Percentiles rank a stretch among this genome's conserved stretches.
These are phyloP conservation scores for Ianthella basta DNA, from an alignment of 37 sponge, comb jelly and placozoan species.

Conservation along the genomic window DNA sequence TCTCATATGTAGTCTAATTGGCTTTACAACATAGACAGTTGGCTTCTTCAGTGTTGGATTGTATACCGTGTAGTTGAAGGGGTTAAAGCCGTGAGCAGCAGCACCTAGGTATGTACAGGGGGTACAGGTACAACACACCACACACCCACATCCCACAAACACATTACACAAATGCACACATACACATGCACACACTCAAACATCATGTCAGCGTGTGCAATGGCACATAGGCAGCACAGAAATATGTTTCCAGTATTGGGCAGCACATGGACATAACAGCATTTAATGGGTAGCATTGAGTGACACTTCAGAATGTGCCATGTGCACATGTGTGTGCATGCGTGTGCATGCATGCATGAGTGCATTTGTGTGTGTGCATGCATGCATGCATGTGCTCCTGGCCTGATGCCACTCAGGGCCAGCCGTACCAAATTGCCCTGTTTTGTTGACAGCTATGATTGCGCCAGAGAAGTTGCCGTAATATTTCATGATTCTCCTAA, in stretches of 20 bases:
- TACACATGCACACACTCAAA: not conserved
- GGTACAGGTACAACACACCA: not conserved
- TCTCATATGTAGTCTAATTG: not conserved
- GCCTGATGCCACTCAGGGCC: too few relatives aligned
- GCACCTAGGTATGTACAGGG: slow-evolving; percentile 43
- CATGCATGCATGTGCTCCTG: too few relatives aligned
- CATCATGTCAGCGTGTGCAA: too few relatives aligned
- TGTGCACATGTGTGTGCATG: too few relatives aligned
- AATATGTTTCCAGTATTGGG: too few relatives aligned
- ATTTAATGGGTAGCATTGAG: too few relatives aligned
- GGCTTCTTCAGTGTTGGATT: slow-evolving; percentile 68
- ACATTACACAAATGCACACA: not conserved
- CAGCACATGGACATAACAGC: too few relatives aligned
- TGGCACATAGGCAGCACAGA: too few relatives aligned
- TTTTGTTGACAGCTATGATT: slow-evolving; percentile 73
- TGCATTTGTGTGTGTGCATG: too few relatives aligned
- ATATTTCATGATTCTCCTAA: slow-evolving; percentile 67
- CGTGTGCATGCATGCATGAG: too few relatives aligned
- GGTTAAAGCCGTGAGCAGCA: slow-evolving; percentile 40
- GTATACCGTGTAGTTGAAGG: slow-evolving; percentile 72
- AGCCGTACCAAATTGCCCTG: slow-evolving; percentile 72
- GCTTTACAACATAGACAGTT: slow-evolving; percentile 40
- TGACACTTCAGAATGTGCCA: too few relatives aligned
- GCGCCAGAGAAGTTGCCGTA: slow-evolving; percentile 85
- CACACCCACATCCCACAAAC: not conserved